A percentile compares a stretch with the other conserved stretches of the same genome.
Evolutionary conservation across 2,888 invertebrate genomes (phyloP).

Genomic region (Folsomia manolachei): DNA sequence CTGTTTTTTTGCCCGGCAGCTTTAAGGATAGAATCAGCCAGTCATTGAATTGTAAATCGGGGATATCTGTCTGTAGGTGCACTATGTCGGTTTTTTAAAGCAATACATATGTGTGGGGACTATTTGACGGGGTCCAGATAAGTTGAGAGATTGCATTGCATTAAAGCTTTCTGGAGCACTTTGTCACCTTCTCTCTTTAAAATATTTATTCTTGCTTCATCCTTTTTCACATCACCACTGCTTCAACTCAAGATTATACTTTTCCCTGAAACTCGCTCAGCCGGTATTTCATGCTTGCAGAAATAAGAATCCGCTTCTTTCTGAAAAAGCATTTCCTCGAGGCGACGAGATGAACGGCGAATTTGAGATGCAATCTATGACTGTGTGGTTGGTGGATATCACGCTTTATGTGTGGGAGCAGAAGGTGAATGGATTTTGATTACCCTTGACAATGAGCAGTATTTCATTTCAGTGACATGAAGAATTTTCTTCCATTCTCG

Average conservation of each 20-base stretch:
- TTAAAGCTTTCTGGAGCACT: slow-evolving; percentile 35
- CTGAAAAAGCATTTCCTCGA: not conserved
- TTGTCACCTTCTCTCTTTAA: slow-evolving; percentile 29
- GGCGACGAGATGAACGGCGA: not conserved
- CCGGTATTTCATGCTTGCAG: not conserved
- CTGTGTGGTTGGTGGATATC: not conserved
- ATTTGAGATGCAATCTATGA: slow-evolving; percentile 4
- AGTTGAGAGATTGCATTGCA: slow-evolving; percentile 37
- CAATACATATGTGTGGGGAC: too few species aligned
- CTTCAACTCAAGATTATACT: not conserved
- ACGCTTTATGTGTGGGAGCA: not conserved
- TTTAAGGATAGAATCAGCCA: too few species aligned
- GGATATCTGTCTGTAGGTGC: not conserved
- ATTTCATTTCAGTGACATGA: slow-evolving; percentile 12
- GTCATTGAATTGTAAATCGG: not conserved
- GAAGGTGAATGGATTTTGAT: slow-evolving; percentile 17
- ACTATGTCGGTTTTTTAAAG: not conserved
- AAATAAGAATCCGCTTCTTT: not conserved
- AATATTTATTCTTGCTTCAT: slow-evolving; percentile 39
- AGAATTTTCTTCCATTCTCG: not conserved
- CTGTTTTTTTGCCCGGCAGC: too few species aligned
- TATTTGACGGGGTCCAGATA: slow-evolving; percentile 32
- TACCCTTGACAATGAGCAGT: slow-evolving; percentile 18
- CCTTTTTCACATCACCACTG: not conserved
- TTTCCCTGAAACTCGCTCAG: not conserved